phyloP scores from a whole-genome alignment of 1,140 invertebrate species.

The Dendrolimus kikuchii region DNA sequence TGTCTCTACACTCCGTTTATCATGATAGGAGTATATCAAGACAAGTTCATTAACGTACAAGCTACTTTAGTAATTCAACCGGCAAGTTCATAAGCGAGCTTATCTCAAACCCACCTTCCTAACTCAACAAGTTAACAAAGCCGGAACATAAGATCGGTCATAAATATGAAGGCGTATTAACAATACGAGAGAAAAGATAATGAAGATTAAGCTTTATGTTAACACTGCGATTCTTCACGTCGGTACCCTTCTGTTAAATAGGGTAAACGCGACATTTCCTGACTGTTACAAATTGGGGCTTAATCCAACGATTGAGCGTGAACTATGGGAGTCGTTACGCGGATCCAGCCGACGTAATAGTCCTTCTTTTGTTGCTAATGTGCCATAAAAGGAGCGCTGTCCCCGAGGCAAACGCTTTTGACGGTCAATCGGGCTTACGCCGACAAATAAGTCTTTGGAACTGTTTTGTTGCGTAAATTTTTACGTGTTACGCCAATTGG shows the following conservation, averaged over 20 bases:
- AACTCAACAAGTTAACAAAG: no score
- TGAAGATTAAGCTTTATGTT: slow-evolving; percentile 9
- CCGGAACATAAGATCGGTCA: no score
- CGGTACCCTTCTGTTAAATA: slow-evolving; percentile 24
- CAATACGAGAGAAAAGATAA: no score
- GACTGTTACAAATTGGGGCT: slow-evolving; percentile 45
- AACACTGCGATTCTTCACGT: slow-evolving; percentile 17
- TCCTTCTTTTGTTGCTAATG: slow-evolving; percentile 45
- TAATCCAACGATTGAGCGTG: slow-evolving; percentile 48
- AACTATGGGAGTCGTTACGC: slow-evolving; percentile 45
- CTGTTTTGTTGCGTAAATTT: no score
- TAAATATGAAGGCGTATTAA: no score
- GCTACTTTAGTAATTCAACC: no score
- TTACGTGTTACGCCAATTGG: no score
- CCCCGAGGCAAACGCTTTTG: slow-evolving; percentile 20
- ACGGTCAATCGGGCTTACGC: slow-evolving; percentile 19
- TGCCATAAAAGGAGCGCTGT: slow-evolving; percentile 29
- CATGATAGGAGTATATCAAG: no score
- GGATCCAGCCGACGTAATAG: slow-evolving; percentile 34
- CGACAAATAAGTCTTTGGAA: slow-evolving; percentile 13
- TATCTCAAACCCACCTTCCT: no score
- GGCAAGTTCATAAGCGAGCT: no score
- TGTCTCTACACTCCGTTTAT: no score
- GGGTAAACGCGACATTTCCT: slow-evolving; percentile 27
- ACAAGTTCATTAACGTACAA: no score